Percentiles rank a stretch among this genome's conserved stretches.
Evolutionary conservation across 2,888 invertebrate genomes (phyloP).

Genomic region (Drosophila helvetica): DNA sequence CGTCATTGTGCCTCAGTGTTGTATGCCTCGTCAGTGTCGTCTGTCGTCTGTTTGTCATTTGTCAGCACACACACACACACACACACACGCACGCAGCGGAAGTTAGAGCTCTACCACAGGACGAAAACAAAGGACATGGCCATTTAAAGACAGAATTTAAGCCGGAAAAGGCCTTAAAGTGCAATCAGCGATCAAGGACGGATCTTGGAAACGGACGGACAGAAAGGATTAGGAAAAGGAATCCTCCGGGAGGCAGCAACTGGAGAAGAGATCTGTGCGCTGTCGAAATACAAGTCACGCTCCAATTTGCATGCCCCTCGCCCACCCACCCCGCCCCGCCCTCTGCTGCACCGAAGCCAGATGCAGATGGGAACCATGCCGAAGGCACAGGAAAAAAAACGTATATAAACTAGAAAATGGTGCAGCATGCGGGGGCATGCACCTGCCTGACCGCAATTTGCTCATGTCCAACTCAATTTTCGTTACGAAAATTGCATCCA

Average conservation of each 20-base stretch:
- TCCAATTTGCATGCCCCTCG: conserved; percentile 71
- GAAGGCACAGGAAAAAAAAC: conserved; percentile 25
- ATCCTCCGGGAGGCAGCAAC: not conserved
- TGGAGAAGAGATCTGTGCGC: conserved; percentile 21
- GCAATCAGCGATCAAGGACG: too few relatives aligned
- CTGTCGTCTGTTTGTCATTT: conserved; percentile 56
- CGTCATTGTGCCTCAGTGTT: not conserved
- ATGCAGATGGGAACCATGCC: conserved; percentile 11
- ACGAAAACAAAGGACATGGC: conserved; percentile 1
- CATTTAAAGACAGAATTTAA: not conserved
- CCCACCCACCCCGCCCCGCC: conserved; percentile 7
- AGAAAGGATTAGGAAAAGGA: not conserved
- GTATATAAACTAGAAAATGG: conserved; percentile 42
- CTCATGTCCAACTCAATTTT: conserved; percentile 78
- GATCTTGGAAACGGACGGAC: too few relatives aligned
- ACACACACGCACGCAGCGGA: conserved; percentile 12
- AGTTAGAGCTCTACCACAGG: conserved; percentile 21
- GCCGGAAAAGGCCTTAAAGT: too few relatives aligned
- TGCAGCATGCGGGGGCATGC: conserved; percentile 15
- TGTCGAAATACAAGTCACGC: conserved; percentile 76
- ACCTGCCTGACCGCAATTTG: conserved; percentile 72
- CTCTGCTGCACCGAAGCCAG: too few relatives aligned
- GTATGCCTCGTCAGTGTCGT: conserved; percentile 18
- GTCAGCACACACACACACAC: conserved; percentile 39
- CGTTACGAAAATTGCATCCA: conserved; percentile 78